Conservation (phyloP, 2,113 vertebrate genomes). For the Crotalus tigris region DNA sequence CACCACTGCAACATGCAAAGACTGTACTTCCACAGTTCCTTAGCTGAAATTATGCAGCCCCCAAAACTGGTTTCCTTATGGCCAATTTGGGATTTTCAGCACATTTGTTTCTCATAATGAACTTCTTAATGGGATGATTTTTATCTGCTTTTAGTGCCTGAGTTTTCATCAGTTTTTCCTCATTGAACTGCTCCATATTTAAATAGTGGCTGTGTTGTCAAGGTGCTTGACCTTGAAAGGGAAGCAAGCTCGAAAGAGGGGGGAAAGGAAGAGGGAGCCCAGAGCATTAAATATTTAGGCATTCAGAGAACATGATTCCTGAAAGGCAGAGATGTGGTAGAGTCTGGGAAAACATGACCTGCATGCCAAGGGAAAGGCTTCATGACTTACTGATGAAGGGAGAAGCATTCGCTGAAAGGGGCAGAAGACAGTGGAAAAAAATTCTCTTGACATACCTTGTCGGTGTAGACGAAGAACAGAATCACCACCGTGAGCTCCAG, state of each 20-base stretch:
- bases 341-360: slow-evolving; percentile 50
- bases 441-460: slow-evolving; percentile 79
- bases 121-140: not conserved
- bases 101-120: not conserved
- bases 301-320: slow-evolving; percentile 53
- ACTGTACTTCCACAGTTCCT: not conserved
- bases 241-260: slow-evolving; percentile 24
- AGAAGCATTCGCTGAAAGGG: slow-evolving; percentile 54
- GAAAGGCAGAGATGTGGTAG: slow-evolving; percentile 31
- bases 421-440: slow-evolving; percentile 46
- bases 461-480: slow-evolving; percentile 94
- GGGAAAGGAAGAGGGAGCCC: not conserved
- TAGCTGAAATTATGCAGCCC: not conserved
- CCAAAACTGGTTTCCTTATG: not conserved
- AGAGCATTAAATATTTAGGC: slow-evolving; percentile 42
- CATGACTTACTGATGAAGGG: slow-evolving; percentile 63
- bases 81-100: not conserved
- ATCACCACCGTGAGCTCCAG: slow-evolving; percentile 87
- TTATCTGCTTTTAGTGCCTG: not conserved
- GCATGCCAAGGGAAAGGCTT: slow-evolving; percentile 58
- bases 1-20: not conserved
- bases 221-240: slow-evolving; percentile 53
- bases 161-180: slow-evolving; percentile 2
- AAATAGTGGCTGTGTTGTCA: slow-evolving; percentile 37
- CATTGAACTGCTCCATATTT: not conserved